These are phyloP conservation scores for Episyrphus balteatus DNA, from an alignment of 1,140 invertebrate species.

Conservation along the genomic window DNA sequence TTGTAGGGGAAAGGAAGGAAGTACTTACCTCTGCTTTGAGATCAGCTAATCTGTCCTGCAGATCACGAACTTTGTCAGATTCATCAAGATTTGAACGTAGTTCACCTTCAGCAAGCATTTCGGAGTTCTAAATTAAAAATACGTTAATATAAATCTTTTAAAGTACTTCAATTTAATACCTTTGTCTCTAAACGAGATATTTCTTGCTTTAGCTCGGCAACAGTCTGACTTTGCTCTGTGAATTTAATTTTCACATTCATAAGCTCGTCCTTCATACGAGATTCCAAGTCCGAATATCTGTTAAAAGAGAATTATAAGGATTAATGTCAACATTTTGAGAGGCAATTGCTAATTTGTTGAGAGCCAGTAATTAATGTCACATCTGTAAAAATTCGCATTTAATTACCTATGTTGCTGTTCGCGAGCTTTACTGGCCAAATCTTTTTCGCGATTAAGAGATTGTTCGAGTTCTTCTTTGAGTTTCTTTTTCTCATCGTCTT, in stretches of 20 bases:
- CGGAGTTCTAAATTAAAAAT: slow-evolving; percentile 63
- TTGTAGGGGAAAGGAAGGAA: background rate
- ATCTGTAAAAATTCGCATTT: background rate
- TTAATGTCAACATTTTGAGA: background rate
- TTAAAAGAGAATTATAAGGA: background rate
- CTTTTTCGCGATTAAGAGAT: slow-evolving; percentile 58
- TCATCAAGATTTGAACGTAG: slow-evolving; percentile 69
- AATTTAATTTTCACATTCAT: slow-evolving; percentile 92
- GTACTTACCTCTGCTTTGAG: slow-evolving; percentile 76
- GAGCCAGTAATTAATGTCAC: background rate
- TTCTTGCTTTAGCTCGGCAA: slow-evolving; percentile 91
- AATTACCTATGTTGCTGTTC: slow-evolving; percentile 68
- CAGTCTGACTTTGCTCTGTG: slow-evolving; percentile 83
- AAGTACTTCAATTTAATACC: too few species aligned
- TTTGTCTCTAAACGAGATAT: slow-evolving; percentile 88
- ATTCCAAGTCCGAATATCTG: slow-evolving; percentile 70
- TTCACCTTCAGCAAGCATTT: slow-evolving; percentile 81
- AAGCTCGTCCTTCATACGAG: slow-evolving; percentile 78
- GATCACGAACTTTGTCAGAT: slow-evolving; percentile 70
- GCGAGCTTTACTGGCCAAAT: slow-evolving; percentile 62
- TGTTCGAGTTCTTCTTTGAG: slow-evolving; percentile 66
- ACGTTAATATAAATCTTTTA: slow-evolving; percentile 5
- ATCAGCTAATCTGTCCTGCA: slow-evolving; percentile 83
- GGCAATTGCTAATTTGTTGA: too few species aligned
- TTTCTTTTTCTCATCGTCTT: slow-evolving; percentile 86